Conservation (phyloP, 1,140 invertebrate genomes). For the Bombus confusus region DNA sequence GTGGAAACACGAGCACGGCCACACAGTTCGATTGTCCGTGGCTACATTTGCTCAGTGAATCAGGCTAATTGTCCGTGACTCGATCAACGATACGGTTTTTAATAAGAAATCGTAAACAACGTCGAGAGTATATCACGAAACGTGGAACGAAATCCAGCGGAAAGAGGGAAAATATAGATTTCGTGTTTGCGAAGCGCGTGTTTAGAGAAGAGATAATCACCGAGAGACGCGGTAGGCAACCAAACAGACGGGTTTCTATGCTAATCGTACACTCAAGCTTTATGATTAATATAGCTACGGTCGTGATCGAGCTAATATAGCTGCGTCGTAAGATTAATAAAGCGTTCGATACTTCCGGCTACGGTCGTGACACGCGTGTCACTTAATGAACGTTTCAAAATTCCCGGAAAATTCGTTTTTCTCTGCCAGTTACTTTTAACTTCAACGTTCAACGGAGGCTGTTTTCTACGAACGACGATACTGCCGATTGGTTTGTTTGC, state of each 20-base stretch:
- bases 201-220: constrained; percentile 11
- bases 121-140: not conserved
- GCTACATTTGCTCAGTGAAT: constrained; percentile 46
- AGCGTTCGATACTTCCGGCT: not conserved
- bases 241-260: constrained; percentile 29
- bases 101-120: not conserved
- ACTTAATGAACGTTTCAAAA: not conserved
- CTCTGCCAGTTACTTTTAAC: not conserved
- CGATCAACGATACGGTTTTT: not conserved
- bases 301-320: constrained; percentile 44
- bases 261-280: constrained; percentile 18
- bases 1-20: constrained; percentile 59
- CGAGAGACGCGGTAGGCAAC: not conserved
- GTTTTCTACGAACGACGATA: not conserved
- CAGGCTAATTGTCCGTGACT: constrained; percentile 42
- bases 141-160: not conserved
- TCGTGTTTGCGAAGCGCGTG: not conserved
- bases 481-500: not conserved
- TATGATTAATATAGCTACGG: constrained; percentile 40
- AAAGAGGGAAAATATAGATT: not conserved
- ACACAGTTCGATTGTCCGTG: constrained; percentile 33
- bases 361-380: not conserved
- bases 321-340: constrained; percentile 4
- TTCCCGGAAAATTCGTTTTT: not conserved
- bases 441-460: not conserved